Conservation (phyloP, 2,797 vertebrate species). For the Pangasius macronema region DNA sequence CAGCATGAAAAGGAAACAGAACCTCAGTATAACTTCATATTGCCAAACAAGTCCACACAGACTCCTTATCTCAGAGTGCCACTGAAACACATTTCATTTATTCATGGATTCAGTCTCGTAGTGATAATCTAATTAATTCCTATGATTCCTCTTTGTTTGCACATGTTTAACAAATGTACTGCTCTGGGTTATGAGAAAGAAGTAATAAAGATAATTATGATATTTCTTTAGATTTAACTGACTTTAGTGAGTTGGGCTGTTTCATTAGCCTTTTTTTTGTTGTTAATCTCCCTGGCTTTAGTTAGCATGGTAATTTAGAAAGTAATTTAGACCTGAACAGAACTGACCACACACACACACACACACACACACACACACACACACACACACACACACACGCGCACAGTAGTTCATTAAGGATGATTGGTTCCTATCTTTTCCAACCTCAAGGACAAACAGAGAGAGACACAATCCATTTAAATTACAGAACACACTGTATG, state of each 20-base stretch:
- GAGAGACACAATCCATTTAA: neutral
- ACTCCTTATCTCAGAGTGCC: neutral
- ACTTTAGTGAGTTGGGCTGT: neutral
- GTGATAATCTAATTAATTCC: neutral
- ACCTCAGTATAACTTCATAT: neutral
- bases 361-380: constrained; percentile 7
- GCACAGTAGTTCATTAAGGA: neutral
- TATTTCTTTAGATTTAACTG: neutral
- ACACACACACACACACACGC: neutral
- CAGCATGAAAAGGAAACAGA: neutral
- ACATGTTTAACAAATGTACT: neutral
- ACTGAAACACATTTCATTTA: neutral
- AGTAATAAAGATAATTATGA: no score
- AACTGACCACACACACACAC: neutral
- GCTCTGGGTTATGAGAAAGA: neutral
- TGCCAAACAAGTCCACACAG: neutral
- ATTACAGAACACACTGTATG: neutral
- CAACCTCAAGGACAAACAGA: neutral
- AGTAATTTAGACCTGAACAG: neutral
- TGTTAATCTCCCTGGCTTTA: neutral
- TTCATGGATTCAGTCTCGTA: neutral
- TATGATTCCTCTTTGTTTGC: neutral
- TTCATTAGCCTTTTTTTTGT: neutral
- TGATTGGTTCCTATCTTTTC: neutral
- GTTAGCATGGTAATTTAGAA: neutral